Evolutionary conservation across 2,888 invertebrate genomes (phyloP).

Genomic region (Laothoe populi): DNA sequence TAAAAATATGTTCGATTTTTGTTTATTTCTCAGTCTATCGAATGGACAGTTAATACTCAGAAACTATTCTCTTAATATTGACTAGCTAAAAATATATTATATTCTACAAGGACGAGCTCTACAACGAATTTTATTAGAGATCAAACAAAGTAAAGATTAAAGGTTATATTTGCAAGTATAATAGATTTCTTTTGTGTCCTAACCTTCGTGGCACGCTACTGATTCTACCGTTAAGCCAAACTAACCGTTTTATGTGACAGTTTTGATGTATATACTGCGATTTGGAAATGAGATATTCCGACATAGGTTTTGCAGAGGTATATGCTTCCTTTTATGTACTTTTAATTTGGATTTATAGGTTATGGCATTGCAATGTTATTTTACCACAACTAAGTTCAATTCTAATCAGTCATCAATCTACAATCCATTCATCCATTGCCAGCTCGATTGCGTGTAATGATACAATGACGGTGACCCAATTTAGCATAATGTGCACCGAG

Average conservation of each 20-base stretch:
- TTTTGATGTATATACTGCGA: background rate
- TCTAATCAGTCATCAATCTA: background rate
- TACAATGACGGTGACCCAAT: constrained; percentile 14
- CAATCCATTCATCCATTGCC: background rate
- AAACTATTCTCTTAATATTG: too few species aligned
- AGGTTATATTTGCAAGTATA: constrained; percentile 5
- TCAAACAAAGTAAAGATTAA: background rate
- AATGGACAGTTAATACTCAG: too few species aligned
- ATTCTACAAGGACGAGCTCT: background rate
- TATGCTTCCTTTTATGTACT: too few species aligned
- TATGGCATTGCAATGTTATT: too few species aligned
- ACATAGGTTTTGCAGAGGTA: background rate
- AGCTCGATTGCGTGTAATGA: background rate
- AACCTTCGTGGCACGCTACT: constrained; percentile 7
- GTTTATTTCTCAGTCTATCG: too few species aligned
- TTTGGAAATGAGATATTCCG: background rate
- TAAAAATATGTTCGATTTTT: too few species aligned
- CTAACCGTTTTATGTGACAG: background rate
- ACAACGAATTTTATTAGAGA: too few species aligned
- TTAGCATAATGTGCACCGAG: constrained; percentile 13
- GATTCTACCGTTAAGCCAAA: background rate
- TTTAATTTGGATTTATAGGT: too few species aligned
- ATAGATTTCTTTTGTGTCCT: constrained; percentile 2
- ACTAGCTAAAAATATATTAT: too few species aligned
- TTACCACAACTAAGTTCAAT: too few species aligned